Base-by-base conservation (phyloP, 2,888 invertebrate genomes). In the Aelia acuminata region DNA sequence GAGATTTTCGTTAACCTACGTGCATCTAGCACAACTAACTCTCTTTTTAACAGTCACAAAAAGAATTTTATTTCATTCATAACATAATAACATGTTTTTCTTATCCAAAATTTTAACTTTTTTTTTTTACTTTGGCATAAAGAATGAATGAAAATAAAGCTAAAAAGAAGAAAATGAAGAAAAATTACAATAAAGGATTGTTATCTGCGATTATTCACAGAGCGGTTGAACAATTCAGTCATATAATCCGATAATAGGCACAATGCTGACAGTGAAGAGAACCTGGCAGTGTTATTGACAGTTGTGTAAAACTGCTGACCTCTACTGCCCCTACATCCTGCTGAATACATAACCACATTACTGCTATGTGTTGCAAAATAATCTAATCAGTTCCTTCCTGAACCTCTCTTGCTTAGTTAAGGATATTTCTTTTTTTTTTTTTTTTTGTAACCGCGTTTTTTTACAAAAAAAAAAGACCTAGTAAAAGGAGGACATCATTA, bases 341-440 rank as follows among this genome's bases (percentile, higher is more conserved):
- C 43, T 47, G 80, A 80, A 80, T 43, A 80, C 80, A 80, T 80
- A 80, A 80, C 80, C 43, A n/a, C 80, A 80, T 80, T 80, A 80
- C 80, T n/a, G 22, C n/a, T n/a, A 43, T 80, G 80, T 80, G 43
- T 11, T 80, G 39, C 39, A 80, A 47, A 47, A 80, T 80, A 80
- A 80, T 47, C 39, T 47, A 80, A 80, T 80, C 43, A 80, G n/a
- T 11, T 43, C 75, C 31, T 75, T 39, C 18, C 75, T 7, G 10
- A 15, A 11, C 31, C 26, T 26, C 35, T 57, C 57, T 35, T 35
- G 31, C 63, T 70, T 70, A 35, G 31, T 31, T 7, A 70, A 35
- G 18, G 31, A 4, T 35, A 35, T 31, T 70, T 70, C 18, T 11
- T 8, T 70, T 7, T 26, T 26, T 26, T 57, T 26, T 31, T 35